phyloP scores from a whole-genome alignment of 23 tunicate genomes.

The Ascidia mentula region DNA sequence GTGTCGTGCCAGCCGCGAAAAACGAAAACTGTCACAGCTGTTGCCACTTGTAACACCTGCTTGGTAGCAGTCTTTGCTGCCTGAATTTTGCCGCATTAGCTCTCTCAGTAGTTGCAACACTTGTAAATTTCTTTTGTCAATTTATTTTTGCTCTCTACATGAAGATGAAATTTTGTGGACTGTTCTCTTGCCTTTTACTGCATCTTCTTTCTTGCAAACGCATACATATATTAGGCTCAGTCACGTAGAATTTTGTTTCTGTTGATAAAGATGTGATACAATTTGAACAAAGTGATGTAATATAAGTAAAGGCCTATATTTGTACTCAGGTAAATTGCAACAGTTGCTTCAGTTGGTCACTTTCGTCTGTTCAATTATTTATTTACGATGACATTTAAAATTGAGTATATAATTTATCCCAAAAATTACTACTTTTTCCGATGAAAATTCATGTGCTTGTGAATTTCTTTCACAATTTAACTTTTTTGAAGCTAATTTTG shows the following conservation, averaged over 20 bases:
- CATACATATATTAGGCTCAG: no score
- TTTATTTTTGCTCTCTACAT: background rate
- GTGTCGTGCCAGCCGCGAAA: background rate
- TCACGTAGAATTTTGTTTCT: no score
- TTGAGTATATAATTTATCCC: background rate
- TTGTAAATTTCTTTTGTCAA: slow-evolving; percentile 1
- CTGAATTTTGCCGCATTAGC: slow-evolving; percentile 4
- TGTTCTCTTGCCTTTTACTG: slow-evolving; percentile 9
- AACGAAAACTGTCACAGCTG: background rate
- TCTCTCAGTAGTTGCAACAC: background rate
- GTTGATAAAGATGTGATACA: background rate
- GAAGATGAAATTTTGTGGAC: background rate
- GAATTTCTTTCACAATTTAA: no score
- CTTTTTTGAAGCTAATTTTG: slow-evolving; percentile 1
- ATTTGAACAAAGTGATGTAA: slow-evolving; percentile 2
- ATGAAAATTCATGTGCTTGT: background rate
- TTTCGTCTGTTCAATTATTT: background rate
- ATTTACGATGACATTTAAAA: background rate
- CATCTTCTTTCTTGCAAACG: background rate
- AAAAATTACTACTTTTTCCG: background rate
- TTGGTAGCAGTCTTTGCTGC: slow-evolving; percentile 1
- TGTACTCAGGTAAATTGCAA: slow-evolving; percentile 5
- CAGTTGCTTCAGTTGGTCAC: background rate
- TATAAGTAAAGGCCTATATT: background rate
- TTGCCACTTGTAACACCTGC: background rate